Evolutionary conservation across 1,140 invertebrate genomes (phyloP).

Genomic region (Sycophaga agraensis): DNA sequence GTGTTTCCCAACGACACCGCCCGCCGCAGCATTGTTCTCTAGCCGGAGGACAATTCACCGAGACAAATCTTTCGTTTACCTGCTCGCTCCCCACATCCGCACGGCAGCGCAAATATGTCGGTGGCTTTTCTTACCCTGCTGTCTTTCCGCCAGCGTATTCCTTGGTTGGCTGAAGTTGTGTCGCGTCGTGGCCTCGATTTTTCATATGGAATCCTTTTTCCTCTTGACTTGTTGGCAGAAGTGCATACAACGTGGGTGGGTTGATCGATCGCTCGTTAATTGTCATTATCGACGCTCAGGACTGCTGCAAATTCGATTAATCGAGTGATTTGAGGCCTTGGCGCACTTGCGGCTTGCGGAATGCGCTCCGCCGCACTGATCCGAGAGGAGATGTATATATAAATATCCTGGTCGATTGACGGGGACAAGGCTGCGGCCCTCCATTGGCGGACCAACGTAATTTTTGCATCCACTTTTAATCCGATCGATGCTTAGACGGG

Average conservation of each 20-base stretch:
- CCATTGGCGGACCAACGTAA: too few species aligned
- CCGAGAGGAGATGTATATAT: background rate
- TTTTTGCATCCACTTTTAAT: conserved; percentile 7
- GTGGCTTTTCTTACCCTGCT: background rate
- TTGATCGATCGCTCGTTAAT: conserved; percentile 45
- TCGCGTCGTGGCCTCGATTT: background rate
- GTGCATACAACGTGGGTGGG: too few species aligned
- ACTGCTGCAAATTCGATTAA: conserved; percentile 43
- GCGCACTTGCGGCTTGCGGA: conserved; percentile 8
- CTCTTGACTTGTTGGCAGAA: too few species aligned
- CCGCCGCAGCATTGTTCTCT: background rate
- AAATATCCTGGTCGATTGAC: too few species aligned
- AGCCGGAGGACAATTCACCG: conserved; percentile 5
- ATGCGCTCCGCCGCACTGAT: conserved; percentile 2
- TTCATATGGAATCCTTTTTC: conserved; percentile 3
- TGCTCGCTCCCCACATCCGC: too few species aligned
- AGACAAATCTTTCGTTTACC: too few species aligned
- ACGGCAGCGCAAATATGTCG: too few species aligned
- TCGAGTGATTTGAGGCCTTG: conserved; percentile 40
- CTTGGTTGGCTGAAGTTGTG: background rate
- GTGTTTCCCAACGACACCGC: background rate
- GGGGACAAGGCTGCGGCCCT: too few species aligned
- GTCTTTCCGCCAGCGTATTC: conserved; percentile 10
- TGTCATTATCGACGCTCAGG: conserved; percentile 40
- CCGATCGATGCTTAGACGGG: conserved; percentile 5